phyloP scores from a whole-genome alignment of 2,113 vertebrate genomes.

The Lycaon pictus region DNA sequence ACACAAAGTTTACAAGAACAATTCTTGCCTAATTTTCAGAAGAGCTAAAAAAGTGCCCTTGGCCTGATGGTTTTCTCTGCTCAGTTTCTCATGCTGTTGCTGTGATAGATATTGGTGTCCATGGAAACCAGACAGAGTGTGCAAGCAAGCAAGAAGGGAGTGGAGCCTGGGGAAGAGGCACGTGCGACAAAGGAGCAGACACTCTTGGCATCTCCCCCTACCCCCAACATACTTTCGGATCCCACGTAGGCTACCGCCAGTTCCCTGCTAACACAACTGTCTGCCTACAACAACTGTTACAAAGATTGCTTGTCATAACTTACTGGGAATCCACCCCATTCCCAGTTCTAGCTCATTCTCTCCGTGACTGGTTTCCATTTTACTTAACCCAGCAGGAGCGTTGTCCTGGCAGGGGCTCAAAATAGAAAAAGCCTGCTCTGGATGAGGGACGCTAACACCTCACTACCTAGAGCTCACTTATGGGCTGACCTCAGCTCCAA shows the following conservation, averaged over 20 bases:
- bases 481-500: background rate
- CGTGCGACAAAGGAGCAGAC: background rate
- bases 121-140: constrained; percentile 68
- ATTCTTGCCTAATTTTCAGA: background rate
- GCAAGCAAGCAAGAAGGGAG: background rate
- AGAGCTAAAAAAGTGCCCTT: background rate
- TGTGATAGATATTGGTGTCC: constrained; percentile 69
- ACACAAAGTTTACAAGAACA: constrained; percentile 18
- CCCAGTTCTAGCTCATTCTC: background rate
- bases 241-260: background rate
- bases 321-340: background rate
- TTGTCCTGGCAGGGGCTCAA: background rate
- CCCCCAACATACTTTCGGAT: background rate
- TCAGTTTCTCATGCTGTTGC: constrained; percentile 24
- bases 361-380: background rate
- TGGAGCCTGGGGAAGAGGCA: background rate
- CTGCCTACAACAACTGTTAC: background rate
- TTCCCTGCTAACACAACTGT: background rate
- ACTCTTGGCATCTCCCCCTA: background rate
- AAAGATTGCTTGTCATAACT: background rate
- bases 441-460: background rate
- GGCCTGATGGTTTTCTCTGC: constrained; percentile 39
- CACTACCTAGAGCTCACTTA: background rate
- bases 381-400: background rate
- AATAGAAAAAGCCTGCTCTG: background rate